phyloP scores from a whole-genome alignment of 2,888 invertebrate genomes.

The Luperina nickerlii region DNA sequence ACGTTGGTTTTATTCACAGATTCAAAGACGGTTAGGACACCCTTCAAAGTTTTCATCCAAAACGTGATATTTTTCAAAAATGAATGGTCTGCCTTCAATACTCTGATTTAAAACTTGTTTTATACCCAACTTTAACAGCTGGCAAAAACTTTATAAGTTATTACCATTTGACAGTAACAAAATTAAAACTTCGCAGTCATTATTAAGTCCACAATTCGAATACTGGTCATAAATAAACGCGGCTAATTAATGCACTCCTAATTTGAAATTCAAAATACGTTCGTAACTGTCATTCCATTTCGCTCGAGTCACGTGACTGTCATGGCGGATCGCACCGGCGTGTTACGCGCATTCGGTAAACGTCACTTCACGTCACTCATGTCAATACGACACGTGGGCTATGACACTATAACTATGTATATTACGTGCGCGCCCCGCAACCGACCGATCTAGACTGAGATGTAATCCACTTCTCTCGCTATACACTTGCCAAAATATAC shows the following conservation, averaged over 20 bases:
- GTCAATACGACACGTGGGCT: slow-evolving; percentile 70
- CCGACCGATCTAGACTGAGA: slow-evolving; percentile 85
- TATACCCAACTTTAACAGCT: slow-evolving; percentile 11
- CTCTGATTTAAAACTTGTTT: neutral
- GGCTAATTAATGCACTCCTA: slow-evolving; percentile 57
- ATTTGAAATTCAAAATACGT: slow-evolving; percentile 68
- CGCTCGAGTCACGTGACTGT: slow-evolving; percentile 67
- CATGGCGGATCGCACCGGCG: slow-evolving; percentile 64
- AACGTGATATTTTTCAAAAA: slow-evolving; percentile 1
- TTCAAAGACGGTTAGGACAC: neutral
- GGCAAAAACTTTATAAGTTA: slow-evolving; percentile 29
- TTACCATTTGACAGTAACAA: slow-evolving; percentile 28
- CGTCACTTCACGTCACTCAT: slow-evolving; percentile 70
- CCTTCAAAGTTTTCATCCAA: neutral
- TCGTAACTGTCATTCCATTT: slow-evolving; percentile 68
- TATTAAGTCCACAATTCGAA: slow-evolving; percentile 34
- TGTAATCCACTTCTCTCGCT: slow-evolving; percentile 77
- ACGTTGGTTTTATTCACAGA: slow-evolving; percentile 20
- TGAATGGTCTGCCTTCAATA: neutral
- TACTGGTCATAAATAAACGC: slow-evolving; percentile 39
- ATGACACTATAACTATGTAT: slow-evolving; percentile 69
- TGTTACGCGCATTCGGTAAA: slow-evolving; percentile 65
- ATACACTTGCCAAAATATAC: slow-evolving; percentile 80
- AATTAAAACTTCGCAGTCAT: slow-evolving; percentile 24
- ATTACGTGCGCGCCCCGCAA: slow-evolving; percentile 81